Evolutionary conservation across 2,113 vertebrate species (phyloP).

Genomic region (Lutjanus erythropterus): DNA sequence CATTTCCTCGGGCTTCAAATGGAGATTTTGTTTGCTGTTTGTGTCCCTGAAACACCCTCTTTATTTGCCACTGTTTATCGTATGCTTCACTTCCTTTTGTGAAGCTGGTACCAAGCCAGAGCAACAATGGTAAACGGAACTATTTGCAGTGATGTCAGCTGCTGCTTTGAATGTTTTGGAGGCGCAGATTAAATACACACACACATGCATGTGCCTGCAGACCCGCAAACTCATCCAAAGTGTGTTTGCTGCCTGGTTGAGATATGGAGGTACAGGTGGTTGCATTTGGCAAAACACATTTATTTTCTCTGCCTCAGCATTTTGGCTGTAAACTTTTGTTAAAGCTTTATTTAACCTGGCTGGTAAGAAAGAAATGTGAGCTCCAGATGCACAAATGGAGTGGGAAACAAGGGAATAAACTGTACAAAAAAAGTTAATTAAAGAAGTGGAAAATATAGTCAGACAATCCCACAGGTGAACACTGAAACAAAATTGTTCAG

Average conservation of each 20-base stretch:
- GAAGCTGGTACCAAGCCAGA: conserved; percentile 34
- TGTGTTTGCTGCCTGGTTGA: not conserved
- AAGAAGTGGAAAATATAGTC: not conserved
- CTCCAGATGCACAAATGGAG: not conserved
- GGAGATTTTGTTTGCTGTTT: conserved; percentile 32
- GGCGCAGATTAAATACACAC: not conserved
- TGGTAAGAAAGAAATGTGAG: not conserved
- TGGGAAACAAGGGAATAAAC: not conserved
- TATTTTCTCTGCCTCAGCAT: not conserved
- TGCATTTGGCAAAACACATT: not conserved
- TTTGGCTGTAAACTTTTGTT: conserved; percentile 12
- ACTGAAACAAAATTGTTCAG: not conserved
- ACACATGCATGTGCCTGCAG: not conserved
- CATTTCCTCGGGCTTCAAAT: conserved; percentile 47
- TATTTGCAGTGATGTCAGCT: conserved; percentile 43
- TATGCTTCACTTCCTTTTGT: conserved; percentile 29
- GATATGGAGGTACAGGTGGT: not conserved
- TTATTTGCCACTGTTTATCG: conserved; percentile 25
- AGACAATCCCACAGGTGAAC: not conserved
- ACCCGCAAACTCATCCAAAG: not conserved
- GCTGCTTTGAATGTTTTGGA: not conserved
- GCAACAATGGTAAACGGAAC: conserved; percentile 6
- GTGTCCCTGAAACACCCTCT: conserved; percentile 52
- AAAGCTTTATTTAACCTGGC: not conserved
- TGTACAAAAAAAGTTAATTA: not conserved